Percentiles rank a stretch among this genome's conserved stretches.
These are phyloP conservation scores for Pterostichus niger DNA, from an alignment of 2,888 invertebrate genomes.

Conservation along the genomic window DNA sequence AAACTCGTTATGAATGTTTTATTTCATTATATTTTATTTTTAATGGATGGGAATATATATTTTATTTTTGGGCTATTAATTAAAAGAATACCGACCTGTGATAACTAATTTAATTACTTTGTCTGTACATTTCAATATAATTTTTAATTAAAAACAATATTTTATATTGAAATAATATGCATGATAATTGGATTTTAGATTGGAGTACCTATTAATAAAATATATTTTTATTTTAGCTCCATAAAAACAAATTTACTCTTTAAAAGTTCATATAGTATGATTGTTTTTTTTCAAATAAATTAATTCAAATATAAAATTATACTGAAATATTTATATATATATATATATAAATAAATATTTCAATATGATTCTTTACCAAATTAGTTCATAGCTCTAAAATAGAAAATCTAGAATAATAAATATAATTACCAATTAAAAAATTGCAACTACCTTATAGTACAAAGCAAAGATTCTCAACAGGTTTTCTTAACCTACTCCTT, in stretches of 20 bases:
- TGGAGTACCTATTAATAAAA: not conserved
- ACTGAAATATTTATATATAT: too few species aligned
- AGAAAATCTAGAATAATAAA: too few species aligned
- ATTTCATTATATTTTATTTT: constrained; percentile 25
- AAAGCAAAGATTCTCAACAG: too few species aligned
- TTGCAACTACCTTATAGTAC: too few species aligned
- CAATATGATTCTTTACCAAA: too few species aligned
- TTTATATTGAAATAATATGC: constrained; percentile 13
- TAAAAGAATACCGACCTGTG: not conserved
- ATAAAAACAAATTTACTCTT: not conserved
- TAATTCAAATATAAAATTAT: too few species aligned
- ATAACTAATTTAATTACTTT: constrained; percentile 28
- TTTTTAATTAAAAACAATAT: constrained; percentile 41
- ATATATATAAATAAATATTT: too few species aligned
- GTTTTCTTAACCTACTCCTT: too few species aligned
- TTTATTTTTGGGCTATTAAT: constrained; percentile 29
- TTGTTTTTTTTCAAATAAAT: too few species aligned
- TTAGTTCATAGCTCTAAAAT: too few species aligned
- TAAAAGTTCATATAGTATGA: too few species aligned
- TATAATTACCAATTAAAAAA: too few species aligned
- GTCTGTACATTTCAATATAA: constrained; percentile 25
- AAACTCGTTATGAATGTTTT: constrained; percentile 12
- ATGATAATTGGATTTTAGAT: not conserved
- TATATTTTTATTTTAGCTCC: constrained; percentile 19
- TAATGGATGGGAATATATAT: constrained; percentile 8